Base-by-base conservation (phyloP, 1,140 invertebrate species). In the Pseudachorutes palmiensis region DNA sequence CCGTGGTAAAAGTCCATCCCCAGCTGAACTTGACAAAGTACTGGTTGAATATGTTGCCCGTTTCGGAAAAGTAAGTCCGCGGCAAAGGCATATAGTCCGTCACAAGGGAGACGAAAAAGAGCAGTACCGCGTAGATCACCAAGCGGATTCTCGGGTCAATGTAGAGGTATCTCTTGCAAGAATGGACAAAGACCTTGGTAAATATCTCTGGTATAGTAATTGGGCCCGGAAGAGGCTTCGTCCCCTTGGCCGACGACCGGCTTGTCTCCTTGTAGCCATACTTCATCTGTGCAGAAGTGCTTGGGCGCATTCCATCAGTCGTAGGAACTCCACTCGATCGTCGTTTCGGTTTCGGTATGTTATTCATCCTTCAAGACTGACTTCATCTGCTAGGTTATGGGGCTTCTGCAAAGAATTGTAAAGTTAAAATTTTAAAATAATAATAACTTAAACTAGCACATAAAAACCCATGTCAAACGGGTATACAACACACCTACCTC, bases 11-110 rank as follows among this genome's bases (percentile, higher is more conserved):
- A 1, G 82, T 84, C 83, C 83, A 84, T 65, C 88, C 92, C 94
- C 94, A 98, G 58, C 91, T 92, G 75, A 93, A 85, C 78, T 97
- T 97, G 0, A 97, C 92, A 79, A 97, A 97, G 76, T 90, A 94
- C 68, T 85, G 81, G 79, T 98, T 98, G 19, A 97, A 85, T 32
- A 93, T 75, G 78, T 95, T 97, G 70, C 88, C 85, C 67, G 90
- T 94, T 75, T 87, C 81, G 9, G 92, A 86, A 74, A 97, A 89
- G 75, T 94, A 96, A 0, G 86, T 85, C 76, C 86, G 89, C 0
- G 92, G 92, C 80, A 91, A 83, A 36, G 87, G 84, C 16, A 89
- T 70, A 70, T 90, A 86, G 78, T 97, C 94, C 0, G 86, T 87
- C 64, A 97, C 81, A 0, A 97, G 79, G 1, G 92, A 95, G 9